phyloP scores from a whole-genome alignment of 1,140 invertebrate species.

The Drosophila takahashii region DNA sequence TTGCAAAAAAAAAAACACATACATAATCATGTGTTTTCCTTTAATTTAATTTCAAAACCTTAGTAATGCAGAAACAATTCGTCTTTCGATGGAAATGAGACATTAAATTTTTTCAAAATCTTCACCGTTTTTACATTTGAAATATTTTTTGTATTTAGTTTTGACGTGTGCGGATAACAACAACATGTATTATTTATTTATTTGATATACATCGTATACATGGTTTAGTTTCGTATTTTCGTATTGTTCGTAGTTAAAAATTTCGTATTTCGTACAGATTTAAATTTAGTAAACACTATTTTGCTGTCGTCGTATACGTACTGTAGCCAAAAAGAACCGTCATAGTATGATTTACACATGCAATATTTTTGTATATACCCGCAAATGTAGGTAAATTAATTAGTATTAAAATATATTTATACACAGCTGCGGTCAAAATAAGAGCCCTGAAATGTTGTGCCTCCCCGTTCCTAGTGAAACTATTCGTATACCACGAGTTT shows the following conservation, averaged over 20 bases:
- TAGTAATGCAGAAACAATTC: not conserved
- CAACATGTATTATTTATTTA: constrained; percentile 15
- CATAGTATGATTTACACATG: constrained; percentile 26
- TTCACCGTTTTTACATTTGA: constrained; percentile 4
- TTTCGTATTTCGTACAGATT: constrained; percentile 35
- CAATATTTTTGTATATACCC: constrained; percentile 39
- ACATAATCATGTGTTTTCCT: not conserved
- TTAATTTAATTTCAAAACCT: not conserved
- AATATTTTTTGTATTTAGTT: constrained; percentile 6
- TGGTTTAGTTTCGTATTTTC: constrained; percentile 33
- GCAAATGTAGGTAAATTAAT: constrained; percentile 29
- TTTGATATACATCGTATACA: constrained; percentile 31
- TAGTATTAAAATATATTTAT: constrained; percentile 15
- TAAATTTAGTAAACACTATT: constrained; percentile 30
- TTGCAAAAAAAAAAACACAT: not conserved
- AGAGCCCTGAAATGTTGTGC: not conserved
- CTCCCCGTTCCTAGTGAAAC: not conserved
- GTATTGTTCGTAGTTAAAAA: constrained; percentile 26
- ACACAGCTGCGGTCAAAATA: constrained; percentile 13
- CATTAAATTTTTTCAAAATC: not conserved
- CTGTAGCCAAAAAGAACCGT: constrained; percentile 33
- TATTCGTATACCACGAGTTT: constrained; percentile 13
- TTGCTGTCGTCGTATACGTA: constrained; percentile 33
- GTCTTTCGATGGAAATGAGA: not conserved
- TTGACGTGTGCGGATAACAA: constrained; percentile 14